Evolutionary conservation across 2,888 invertebrate species (phyloP).

Genomic region (Eurois occulta): DNA sequence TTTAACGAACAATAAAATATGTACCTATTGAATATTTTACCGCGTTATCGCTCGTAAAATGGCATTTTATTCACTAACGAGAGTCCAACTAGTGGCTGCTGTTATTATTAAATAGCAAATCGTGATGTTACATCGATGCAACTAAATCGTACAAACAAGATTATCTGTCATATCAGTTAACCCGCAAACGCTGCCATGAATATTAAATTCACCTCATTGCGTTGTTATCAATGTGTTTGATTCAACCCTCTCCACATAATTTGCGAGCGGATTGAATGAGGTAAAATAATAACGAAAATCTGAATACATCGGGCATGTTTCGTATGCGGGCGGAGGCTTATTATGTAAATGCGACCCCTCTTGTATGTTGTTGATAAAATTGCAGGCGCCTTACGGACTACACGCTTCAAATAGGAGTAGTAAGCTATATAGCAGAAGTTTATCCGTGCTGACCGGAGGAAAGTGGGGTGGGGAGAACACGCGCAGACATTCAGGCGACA

Average conservation of each 20-base stretch:
- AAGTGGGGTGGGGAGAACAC: constrained; percentile 24
- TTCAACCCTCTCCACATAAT: constrained; percentile 77
- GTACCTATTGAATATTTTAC: constrained; percentile 25
- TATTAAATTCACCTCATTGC: constrained; percentile 77
- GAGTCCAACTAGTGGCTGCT: constrained; percentile 33
- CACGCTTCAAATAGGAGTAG: constrained; percentile 53
- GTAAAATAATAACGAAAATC: constrained; percentile 86
- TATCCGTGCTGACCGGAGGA: constrained; percentile 62
- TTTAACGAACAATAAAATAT: constrained; percentile 41
- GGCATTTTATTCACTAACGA: constrained; percentile 48
- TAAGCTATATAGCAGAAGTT: constrained; percentile 61
- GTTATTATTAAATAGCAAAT: constrained; percentile 55
- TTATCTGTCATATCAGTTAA: constrained; percentile 67
- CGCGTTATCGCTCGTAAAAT: constrained; percentile 46
- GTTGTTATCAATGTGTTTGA: constrained; percentile 79
- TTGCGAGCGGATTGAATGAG: constrained; percentile 78
- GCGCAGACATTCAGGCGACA: constrained; percentile 54
- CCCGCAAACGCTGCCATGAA: constrained; percentile 73
- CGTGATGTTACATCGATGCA: constrained; percentile 62
- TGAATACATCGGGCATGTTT: constrained; percentile 78
- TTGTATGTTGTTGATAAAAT: constrained; percentile 85
- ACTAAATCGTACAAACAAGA: constrained; percentile 68
- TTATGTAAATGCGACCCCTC: constrained; percentile 86
- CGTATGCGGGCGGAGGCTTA: constrained; percentile 79
- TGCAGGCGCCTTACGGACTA: constrained; percentile 73